These are phyloP conservation scores for Hetaerina americana DNA, from an alignment of 1,140 invertebrate species.

Conservation along the genomic window DNA sequence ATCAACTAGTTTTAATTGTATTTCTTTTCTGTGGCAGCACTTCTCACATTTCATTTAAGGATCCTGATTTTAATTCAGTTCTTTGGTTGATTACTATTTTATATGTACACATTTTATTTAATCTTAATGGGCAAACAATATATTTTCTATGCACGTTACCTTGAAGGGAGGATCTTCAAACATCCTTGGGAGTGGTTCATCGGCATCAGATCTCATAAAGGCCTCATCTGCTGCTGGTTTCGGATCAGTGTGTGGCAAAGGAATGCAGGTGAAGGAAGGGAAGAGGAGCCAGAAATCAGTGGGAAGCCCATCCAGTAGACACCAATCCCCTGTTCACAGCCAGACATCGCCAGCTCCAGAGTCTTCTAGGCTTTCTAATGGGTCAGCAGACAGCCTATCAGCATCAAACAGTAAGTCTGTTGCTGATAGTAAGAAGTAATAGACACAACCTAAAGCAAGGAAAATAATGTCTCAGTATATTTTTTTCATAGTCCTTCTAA, in stretches of 20 bases:
- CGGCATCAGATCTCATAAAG: neutral
- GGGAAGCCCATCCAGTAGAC: neutral
- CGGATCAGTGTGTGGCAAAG: neutral
- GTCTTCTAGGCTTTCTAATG: neutral
- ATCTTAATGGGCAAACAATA: neutral
- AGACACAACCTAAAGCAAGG: no score
- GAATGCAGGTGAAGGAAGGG: neutral
- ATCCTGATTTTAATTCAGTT: no score
- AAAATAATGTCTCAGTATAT: no score
- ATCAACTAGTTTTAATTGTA: neutral
- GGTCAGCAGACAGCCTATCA: neutral
- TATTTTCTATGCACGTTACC: neutral
- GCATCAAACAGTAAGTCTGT: neutral
- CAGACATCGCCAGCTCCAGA: neutral
- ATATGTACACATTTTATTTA: no score
- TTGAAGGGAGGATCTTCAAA: neutral
- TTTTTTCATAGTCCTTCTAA: no score
- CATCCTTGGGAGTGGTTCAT: neutral
- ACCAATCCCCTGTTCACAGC: neutral
- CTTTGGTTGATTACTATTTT: no score
- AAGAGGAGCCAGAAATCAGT: neutral
- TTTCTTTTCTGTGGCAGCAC: neutral
- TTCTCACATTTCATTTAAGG: neutral
- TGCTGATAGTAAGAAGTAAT: no score
- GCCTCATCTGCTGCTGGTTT: neutral